Conservation (phyloP, 2,888 invertebrate species). For the Hydroisotoma schaefferi region DNA sequence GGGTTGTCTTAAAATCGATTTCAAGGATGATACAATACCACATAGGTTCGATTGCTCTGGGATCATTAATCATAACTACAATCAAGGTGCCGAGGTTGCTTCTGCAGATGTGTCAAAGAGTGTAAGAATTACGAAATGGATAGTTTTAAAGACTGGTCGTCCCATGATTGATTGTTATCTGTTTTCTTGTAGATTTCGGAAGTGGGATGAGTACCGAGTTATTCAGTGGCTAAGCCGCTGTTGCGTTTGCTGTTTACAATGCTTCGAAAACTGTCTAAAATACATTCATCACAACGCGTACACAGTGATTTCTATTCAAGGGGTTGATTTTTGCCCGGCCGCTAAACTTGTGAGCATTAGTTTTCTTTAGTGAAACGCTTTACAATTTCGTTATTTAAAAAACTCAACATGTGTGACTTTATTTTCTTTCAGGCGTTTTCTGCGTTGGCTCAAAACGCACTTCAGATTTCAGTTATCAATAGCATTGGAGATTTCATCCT, state of each 20-base stretch:
- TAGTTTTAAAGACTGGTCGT: too few relatives aligned
- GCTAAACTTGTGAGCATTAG: slow-evolving; percentile 70
- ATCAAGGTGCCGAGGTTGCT: slow-evolving; percentile 87
- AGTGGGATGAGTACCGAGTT: slow-evolving; percentile 47
- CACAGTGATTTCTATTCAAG: slow-evolving; percentile 87
- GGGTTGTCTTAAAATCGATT: slow-evolving; percentile 57
- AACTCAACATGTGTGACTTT: slow-evolving; percentile 20
- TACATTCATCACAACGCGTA: slow-evolving; percentile 94
- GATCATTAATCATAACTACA: slow-evolving; percentile 86
- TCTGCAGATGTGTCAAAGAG: slow-evolving; percentile 81
- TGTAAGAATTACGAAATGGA: too few relatives aligned
- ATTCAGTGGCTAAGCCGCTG: slow-evolving; percentile 71
- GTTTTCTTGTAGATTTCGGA: slow-evolving; percentile 30
- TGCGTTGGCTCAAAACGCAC: slow-evolving; percentile 73
- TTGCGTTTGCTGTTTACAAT: slow-evolving; percentile 86
- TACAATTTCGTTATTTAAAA: not conserved
- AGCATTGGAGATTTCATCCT: slow-evolving; percentile 88
- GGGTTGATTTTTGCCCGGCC: slow-evolving; percentile 84
- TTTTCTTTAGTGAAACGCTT: too few relatives aligned
- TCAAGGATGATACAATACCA: slow-evolving; percentile 80
- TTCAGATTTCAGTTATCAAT: slow-evolving; percentile 88
- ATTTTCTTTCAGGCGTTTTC: slow-evolving; percentile 69
- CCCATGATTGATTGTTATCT: too few relatives aligned
- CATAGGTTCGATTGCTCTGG: slow-evolving; percentile 90
- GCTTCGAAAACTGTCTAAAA: slow-evolving; percentile 84